phyloP scores from a whole-genome alignment of 2,113 vertebrate species.

The Notarius quadriscutis region DNA sequence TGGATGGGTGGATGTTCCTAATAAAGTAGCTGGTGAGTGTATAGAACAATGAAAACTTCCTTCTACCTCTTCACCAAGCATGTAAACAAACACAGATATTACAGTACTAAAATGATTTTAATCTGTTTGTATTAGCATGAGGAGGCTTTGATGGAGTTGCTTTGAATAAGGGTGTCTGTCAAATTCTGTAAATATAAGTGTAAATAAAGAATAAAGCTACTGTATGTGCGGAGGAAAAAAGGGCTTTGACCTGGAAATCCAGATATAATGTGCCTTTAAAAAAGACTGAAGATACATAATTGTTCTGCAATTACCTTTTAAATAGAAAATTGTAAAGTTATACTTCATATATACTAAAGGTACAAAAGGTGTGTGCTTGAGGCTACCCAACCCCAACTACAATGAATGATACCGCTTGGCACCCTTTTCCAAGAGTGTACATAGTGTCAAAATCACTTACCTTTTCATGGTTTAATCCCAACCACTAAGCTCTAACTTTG shows the following conservation, averaged over 20 bases:
- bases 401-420: background rate
- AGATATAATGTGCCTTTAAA: background rate
- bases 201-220: background rate
- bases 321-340: background rate
- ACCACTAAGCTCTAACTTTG: background rate
- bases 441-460: background rate
- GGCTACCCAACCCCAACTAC: background rate
- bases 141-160: background rate
- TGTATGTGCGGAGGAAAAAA: background rate
- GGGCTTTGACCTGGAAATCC: too few species aligned
- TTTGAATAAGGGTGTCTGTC: background rate
- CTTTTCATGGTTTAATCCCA: background rate
- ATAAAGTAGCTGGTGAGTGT: too few species aligned
- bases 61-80: background rate
- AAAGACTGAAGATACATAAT: background rate
- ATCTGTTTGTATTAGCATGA: background rate
- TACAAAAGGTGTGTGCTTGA: background rate
- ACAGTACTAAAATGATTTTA: too few species aligned
- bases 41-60: too few species aligned
- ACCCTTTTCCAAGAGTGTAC: background rate
- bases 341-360: background rate
- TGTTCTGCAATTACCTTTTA: background rate
- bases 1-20: too few species aligned
- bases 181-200: background rate
- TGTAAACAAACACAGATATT: too few species aligned